Conservation (phyloP, 2,888 invertebrate genomes). For the Pinctada fucata region DNA sequence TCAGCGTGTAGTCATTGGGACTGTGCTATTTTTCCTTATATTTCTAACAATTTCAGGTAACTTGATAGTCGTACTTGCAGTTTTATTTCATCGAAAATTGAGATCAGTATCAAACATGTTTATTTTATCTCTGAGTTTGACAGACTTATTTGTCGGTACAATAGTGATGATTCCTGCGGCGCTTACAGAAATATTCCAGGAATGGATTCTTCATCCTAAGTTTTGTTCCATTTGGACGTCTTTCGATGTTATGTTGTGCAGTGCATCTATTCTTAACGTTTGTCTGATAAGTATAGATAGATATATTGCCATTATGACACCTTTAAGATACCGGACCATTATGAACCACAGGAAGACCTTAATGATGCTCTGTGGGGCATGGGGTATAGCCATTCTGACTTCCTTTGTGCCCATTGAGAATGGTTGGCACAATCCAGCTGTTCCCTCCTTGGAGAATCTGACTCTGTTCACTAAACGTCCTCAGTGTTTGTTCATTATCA, state of each 20-base stretch:
- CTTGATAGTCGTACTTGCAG: constrained; percentile 60
- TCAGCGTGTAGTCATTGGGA: constrained; percentile 45
- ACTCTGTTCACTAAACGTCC: constrained; percentile 58
- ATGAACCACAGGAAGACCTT: constrained; percentile 60
- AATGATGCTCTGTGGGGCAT: constrained; percentile 53
- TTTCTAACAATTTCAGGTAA: constrained; percentile 61
- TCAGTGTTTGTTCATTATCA: constrained; percentile 65
- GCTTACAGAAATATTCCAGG: constrained; percentile 59
- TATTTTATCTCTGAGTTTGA: constrained; percentile 64
- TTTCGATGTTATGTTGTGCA: constrained; percentile 68
- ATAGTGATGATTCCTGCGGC: constrained; percentile 68
- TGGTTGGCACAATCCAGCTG: constrained; percentile 63
- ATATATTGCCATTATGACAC: constrained; percentile 67
- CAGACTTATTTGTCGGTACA: constrained; percentile 66
- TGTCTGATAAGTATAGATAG: constrained; percentile 68
- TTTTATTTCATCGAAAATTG: constrained; percentile 56
- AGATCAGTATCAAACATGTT: constrained; percentile 67
- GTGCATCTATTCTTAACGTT: constrained; percentile 67
- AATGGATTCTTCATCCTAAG: constrained; percentile 57
- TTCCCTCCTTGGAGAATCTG: constrained; percentile 61
- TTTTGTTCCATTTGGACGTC: constrained; percentile 69
- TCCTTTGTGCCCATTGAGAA: constrained; percentile 68
- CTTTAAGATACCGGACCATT: constrained; percentile 64
- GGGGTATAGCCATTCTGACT: constrained; percentile 63
- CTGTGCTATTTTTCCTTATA: constrained; percentile 53